phyloP scores from a whole-genome alignment of 2,797 vertebrate genomes.

The Mastacembelus armatus region DNA sequence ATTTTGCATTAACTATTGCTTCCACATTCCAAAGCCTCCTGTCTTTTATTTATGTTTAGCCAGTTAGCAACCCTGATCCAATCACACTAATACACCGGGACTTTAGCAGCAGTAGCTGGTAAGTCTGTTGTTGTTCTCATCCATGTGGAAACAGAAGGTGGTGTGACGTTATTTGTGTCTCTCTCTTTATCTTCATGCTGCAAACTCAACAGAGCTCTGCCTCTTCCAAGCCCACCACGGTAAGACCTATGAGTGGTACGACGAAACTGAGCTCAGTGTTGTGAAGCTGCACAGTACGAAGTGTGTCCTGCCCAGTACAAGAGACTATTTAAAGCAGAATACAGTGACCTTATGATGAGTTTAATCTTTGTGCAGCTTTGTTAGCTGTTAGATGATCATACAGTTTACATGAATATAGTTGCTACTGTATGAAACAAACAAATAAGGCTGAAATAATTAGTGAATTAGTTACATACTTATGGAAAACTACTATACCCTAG shows the following conservation, averaged over 20 bases:
- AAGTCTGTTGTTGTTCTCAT: slow-evolving; percentile 53
- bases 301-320: background rate
- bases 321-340: background rate
- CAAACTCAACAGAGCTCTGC: slow-evolving; percentile 88
- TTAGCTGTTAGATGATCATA: background rate
- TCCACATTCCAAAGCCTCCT: background rate
- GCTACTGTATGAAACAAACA: no score
- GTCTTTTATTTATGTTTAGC: slow-evolving; percentile 27
- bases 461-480: background rate
- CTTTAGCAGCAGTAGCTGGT: slow-evolving; percentile 32
- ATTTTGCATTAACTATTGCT: no score
- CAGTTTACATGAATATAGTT: no score
- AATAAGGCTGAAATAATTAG: background rate
- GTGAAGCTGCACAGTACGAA: background rate
- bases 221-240: slow-evolving; percentile 94
- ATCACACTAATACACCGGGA: slow-evolving; percentile 43
- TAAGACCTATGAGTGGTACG: slow-evolving; percentile 86
- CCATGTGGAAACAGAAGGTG: slow-evolving; percentile 22
- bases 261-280: slow-evolving; percentile 11
- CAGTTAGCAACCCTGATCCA: slow-evolving; percentile 56
- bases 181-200: slow-evolving; percentile 80
- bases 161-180: slow-evolving; percentile 57
- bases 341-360: background rate
- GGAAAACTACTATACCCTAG: no score
- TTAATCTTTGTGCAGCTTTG: background rate